phyloP scores from a whole-genome alignment of 2,797 vertebrate species.

The Falco rusticolus region DNA sequence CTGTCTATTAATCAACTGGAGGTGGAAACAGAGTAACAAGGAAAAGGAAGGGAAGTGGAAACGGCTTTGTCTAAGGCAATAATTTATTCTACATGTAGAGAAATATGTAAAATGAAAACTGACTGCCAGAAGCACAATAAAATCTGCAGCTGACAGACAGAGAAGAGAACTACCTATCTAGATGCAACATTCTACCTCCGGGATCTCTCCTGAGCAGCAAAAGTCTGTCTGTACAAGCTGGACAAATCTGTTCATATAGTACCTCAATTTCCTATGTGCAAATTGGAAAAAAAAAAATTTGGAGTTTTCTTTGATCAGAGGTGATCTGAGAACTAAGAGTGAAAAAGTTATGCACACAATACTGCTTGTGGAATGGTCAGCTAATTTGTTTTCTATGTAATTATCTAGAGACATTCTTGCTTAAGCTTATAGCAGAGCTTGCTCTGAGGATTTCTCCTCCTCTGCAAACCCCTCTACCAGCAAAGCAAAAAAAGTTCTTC shows the following conservation, averaged over 20 bases:
- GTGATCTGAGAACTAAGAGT: background rate
- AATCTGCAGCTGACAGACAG: background rate
- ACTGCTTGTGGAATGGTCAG: background rate
- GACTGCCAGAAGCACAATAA: background rate
- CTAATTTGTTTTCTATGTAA: background rate
- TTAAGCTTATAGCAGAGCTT: background rate
- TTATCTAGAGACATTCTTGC: background rate
- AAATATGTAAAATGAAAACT: background rate
- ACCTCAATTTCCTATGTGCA: background rate
- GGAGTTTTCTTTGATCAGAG: background rate
- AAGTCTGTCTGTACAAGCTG: background rate
- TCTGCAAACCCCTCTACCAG: background rate
- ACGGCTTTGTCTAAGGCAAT: background rate
- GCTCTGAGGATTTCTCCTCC: background rate
- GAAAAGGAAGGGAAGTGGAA: slow-evolving; percentile 17
- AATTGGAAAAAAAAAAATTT: background rate
- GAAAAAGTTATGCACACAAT: background rate
- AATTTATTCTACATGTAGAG: background rate
- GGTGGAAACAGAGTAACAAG: background rate
- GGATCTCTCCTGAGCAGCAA: background rate
- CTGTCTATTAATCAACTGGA: background rate
- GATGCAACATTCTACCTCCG: background rate
- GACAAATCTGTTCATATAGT: background rate
- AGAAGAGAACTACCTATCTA: background rate
- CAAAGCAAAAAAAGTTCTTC: background rate